Percentiles rank a stretch among this genome's conserved stretches.
Conservation (phyloP, 2,797 vertebrate genomes). For the Coregonus sp. region DNA sequence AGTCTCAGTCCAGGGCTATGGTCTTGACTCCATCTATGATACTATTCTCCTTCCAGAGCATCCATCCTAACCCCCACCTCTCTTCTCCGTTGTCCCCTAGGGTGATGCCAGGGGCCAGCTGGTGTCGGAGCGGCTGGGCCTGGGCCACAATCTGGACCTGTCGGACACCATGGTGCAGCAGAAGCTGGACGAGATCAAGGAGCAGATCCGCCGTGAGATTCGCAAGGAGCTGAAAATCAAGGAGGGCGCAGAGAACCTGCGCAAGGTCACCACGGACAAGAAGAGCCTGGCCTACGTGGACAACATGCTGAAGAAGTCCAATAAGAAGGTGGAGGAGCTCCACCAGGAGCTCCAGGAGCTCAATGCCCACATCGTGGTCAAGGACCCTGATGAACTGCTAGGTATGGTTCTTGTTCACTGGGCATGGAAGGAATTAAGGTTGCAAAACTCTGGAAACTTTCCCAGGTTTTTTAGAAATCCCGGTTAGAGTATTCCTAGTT, state of each 20-base stretch:
- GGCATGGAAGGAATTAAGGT: neutral
- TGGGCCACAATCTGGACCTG: conserved; percentile 90
- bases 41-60: neutral
- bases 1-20: too few species aligned
- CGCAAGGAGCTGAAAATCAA: conserved; percentile 99
- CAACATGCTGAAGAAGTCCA: conserved; percentile 98
- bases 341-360: conserved; percentile 97
- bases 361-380: conserved; percentile 96
- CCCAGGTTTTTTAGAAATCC: neutral
- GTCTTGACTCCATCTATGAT: too few species aligned
- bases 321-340: conserved; percentile 97
- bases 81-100: conserved; percentile 37
- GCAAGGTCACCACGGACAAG: conserved; percentile 98
- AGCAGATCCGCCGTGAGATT: conserved; percentile 98
- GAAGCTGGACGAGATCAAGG: conserved; percentile 96
- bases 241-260: conserved; percentile 97
- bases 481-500: neutral
- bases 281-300: conserved; percentile 98
- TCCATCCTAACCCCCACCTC: neutral
- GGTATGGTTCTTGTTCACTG: conserved; percentile 73
- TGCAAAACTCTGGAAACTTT: neutral
- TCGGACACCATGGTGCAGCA: conserved; percentile 96
- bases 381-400: conserved; percentile 91
- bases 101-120: conserved; percentile 85
- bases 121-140: conserved; percentile 85